These are phyloP conservation scores for Clarias platycephalus DNA, from an alignment of 2,797 vertebrate genomes.

Conservation along the genomic window DNA sequence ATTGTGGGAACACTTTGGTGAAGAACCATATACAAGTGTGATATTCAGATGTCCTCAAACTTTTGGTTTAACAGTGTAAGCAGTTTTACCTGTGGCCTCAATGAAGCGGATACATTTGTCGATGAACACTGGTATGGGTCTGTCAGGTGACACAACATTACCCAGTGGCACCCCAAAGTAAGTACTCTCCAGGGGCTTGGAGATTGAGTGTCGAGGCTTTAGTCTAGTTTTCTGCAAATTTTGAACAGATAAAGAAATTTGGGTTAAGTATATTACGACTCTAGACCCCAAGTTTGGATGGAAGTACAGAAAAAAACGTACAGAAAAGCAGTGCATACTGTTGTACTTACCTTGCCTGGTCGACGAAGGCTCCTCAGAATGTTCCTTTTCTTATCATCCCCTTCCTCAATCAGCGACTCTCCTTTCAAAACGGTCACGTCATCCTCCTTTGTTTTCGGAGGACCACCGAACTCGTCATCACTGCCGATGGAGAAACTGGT, in stretches of 20 bases:
- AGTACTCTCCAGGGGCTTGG: constrained; percentile 89
- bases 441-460: constrained; percentile 87
- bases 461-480: constrained; percentile 89
- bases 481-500: constrained; percentile 91
- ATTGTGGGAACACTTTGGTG: neutral
- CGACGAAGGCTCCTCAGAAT: constrained; percentile 90
- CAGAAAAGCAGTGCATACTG: neutral
- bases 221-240: constrained; percentile 85
- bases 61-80: neutral
- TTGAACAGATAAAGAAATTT: constrained; percentile 24
- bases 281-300: neutral
- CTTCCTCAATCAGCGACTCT: constrained; percentile 83
- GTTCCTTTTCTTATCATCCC: constrained; percentile 91
- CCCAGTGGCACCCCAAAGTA: constrained; percentile 90
- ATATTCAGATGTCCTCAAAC: neutral
- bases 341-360: constrained; percentile 84
- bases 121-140: constrained; percentile 92
- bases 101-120: constrained; percentile 95
- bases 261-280: constrained; percentile 20
- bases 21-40: neutral
- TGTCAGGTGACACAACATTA: constrained; percentile 84
- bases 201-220: constrained; percentile 86
- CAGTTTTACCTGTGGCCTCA: constrained; percentile 84
- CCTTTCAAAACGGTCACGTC: constrained; percentile 84
- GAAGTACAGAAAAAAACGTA: neutral